phyloP scores from a whole-genome alignment of 2,888 invertebrate species.

The Glyphotaelius pellucidus region DNA sequence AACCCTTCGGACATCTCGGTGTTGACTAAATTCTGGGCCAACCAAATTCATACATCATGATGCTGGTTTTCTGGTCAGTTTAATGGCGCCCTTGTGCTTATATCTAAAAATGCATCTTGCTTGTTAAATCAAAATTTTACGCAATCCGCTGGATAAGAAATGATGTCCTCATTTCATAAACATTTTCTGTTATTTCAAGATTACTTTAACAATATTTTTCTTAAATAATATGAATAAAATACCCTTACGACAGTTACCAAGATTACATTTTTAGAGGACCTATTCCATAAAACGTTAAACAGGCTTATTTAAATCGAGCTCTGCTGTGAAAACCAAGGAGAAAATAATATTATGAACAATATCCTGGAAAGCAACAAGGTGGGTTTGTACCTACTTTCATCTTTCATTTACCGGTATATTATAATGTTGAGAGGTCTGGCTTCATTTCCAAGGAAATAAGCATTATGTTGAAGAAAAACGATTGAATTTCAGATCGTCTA shows the following conservation, averaged over 20 bases:
- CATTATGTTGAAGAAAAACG: constrained; percentile 6
- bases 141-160: too few relatives aligned
- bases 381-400: not conserved
- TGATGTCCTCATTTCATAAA: too few relatives aligned
- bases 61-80: not conserved
- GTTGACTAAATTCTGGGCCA: not conserved
- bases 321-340: not conserved
- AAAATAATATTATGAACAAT: not conserved
- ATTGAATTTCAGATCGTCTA: constrained; percentile 36
- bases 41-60: not conserved
- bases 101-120: not conserved
- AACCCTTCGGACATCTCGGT: not conserved
- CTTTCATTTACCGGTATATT: not conserved
- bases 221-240: not conserved
- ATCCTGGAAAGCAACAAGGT: not conserved
- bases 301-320: not conserved
- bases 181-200: not conserved
- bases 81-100: not conserved
- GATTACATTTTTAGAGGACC: too few relatives aligned
- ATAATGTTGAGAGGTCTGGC: not conserved
- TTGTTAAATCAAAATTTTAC: too few relatives aligned
- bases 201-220: not conserved
- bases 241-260: too few relatives aligned
- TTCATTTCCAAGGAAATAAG: not conserved
- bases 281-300: not conserved